phyloP scores from a whole-genome alignment of 2,797 vertebrate species.

The Peromyscus attwateri region DNA sequence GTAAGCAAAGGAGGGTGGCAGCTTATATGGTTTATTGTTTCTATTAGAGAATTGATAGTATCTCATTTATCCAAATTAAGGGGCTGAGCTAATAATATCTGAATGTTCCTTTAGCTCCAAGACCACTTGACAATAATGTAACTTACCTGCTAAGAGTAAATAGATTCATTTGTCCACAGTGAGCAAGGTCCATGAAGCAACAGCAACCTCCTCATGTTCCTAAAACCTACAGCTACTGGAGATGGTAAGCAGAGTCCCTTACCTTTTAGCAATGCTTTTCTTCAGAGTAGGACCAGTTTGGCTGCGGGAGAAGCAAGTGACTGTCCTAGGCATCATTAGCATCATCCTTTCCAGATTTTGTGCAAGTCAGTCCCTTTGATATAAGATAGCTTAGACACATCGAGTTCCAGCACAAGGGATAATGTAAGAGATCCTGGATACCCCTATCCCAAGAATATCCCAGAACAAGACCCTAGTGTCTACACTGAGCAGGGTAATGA shows the following conservation, averaged over 20 bases:
- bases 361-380: neutral
- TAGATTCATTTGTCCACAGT: neutral
- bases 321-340: neutral
- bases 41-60: neutral
- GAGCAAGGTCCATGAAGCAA: neutral
- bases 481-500: neutral
- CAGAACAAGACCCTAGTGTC: neutral
- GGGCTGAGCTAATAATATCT: neutral
- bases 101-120: neutral
- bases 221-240: neutral
- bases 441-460: neutral
- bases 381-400: neutral
- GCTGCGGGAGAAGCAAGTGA: neutral
- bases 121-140: neutral
- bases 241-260: neutral
- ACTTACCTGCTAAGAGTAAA: neutral
- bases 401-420: neutral
- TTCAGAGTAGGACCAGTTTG: neutral
- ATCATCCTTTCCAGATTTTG: neutral
- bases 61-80: neutral
- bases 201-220: neutral
- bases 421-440: neutral
- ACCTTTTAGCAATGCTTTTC: neutral
- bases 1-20: neutral
- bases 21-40: neutral